Base-by-base conservation (phyloP, 30 jellyfish, hydroid and myxozoan species). In the Aurelia aurita region DNA sequence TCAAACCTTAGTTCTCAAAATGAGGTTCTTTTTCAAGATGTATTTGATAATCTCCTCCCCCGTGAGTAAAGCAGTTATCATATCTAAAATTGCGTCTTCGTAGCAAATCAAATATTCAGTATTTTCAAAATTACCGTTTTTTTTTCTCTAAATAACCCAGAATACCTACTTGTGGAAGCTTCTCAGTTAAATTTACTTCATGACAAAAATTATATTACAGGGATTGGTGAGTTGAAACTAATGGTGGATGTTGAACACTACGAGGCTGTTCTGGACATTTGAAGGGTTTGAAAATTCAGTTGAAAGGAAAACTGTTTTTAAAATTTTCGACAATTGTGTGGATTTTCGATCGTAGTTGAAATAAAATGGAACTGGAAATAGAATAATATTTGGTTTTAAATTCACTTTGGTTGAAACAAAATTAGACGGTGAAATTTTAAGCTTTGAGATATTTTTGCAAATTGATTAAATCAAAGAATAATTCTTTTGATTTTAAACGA, bases 391-490 rank as follows among this genome's bases (percentile, higher is more conserved):
- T n/a, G 31, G 84, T 10, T 72, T 72, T 39, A 23, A 49, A 26
- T 76, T 76, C 26, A 34, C 45, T 61, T 46, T 61, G 27, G 66
- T 61, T 43, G 6, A 62, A 27, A 62, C 71, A 78, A 35, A 14
- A 31, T 59, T 32, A 44, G 72, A 58, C 35, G 62, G 68, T 32
- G 15, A 46, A 72, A 63, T 81, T 81, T 81, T 66, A 68, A 47
- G 51, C 72, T 55, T 81, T 77, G 80, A 81, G 71, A 68, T 81
- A 68, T 64, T 54, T 68, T 68, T 81, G 89, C 80, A 67, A 66
- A 34, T 64, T 81, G 77, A 60, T 66, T 59, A 20, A 7, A 21
- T 51, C 45, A 66, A 67, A 68, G 57, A 64, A 53, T 31, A 55
- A 81, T 81, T 15, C 81, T 39, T 22, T 58, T 67, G 73, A 60